These are phyloP conservation scores for Siderastrea radians DNA, from an alignment of 92 coral and sea anemone genomes.

Conservation along the genomic window DNA sequence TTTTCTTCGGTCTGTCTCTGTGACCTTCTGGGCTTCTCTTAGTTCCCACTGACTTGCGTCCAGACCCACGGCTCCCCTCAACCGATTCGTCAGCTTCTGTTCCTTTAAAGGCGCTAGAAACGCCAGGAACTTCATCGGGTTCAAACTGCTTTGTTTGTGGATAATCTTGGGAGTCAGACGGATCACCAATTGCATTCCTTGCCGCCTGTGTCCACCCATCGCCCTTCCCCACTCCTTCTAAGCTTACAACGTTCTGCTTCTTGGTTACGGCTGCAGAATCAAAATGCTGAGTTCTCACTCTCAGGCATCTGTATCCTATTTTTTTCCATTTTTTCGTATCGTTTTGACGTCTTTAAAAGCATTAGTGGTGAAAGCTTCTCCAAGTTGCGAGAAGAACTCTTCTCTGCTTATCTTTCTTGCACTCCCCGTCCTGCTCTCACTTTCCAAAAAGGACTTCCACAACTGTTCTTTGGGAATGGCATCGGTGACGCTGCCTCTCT, in stretches of 20 bases:
- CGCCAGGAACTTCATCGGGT: too few relatives aligned
- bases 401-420: not conserved
- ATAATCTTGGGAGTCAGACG: too few relatives aligned
- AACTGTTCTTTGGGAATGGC: not conserved
- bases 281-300: not conserved
- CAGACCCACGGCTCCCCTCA: too few relatives aligned
- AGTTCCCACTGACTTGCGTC: too few relatives aligned
- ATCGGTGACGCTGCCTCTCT: not conserved
- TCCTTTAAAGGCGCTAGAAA: too few relatives aligned
- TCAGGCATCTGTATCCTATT: not conserved
- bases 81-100: too few relatives aligned
- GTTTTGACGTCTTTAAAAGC: not conserved
- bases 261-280: not conserved
- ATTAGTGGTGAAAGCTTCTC: not conserved
- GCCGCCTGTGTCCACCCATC: not conserved
- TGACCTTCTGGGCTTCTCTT: too few relatives aligned
- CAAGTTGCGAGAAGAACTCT: not conserved
- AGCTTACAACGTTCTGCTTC: not conserved
- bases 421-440: not conserved
- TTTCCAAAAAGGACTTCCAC: not conserved
- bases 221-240: not conserved
- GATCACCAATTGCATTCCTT: too few relatives aligned
- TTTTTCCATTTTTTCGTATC: not conserved
- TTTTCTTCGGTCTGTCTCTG: too few relatives aligned
- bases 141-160: too few relatives aligned